Base-by-base conservation (phyloP, 2,888 invertebrate genomes). In the Stenodema calcarata region DNA sequence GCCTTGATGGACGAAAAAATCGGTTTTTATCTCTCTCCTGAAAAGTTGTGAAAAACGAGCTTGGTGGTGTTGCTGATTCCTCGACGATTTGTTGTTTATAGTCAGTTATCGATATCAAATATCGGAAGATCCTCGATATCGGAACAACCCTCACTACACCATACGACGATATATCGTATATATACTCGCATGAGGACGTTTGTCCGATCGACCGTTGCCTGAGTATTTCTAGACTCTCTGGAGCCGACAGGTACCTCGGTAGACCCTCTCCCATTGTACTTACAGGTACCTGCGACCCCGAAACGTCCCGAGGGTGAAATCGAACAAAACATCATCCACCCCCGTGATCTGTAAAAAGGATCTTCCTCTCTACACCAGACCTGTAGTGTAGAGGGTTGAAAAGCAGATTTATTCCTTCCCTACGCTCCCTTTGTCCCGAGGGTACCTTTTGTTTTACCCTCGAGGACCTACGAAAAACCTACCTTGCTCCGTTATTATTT, bases 401-500 rank as follows among this genome's bases (percentile, higher is more conserved):
- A 28, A 73, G 62, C 23, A 62, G 73, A 73, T 73, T 73, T 73
- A 73, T 73, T 73, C 35, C 41, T 18, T 28, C 73, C 73, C 73
- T 11, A 35, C 73, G 41, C 73, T 41, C 73, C 41, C 73, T 35
- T 73, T 73, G 73, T 73, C 73, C 27, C 7, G 18, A 27, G 27
- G 50, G 50, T 50, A 18, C 41, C 35, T 35, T 73, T 73, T 30
- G 35, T 73, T 62, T 73, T 35, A 73, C 73, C 35, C n/a, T 73
- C 7, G 28, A 41, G 73, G 14, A 73, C 35, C 30, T n/a, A 35
- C 2, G 30, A 35, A 18, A 73, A 41, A 62, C 27, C 35, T 73
- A 35, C 73, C 73, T n/a, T 35, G 73, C 73, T 73, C 73, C 41
- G 41, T 73, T 73, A 73, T 73, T 73, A 35, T 73, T 41, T 30